Evolutionary conservation across 2,888 invertebrate genomes (phyloP).

Genomic region (Cantharis flavilabris): DNA sequence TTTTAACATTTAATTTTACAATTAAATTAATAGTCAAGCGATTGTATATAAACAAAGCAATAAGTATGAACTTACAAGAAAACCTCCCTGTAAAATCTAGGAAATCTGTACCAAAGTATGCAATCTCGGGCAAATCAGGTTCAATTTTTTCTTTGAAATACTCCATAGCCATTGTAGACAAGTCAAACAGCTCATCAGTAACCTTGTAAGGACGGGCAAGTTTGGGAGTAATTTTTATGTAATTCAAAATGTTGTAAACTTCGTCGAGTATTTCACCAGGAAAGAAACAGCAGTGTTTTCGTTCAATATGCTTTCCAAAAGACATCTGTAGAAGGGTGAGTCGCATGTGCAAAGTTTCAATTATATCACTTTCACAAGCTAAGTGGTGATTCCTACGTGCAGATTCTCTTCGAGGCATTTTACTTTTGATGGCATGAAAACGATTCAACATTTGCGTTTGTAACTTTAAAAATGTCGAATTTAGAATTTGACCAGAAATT

Average conservation of each 20-base stretch:
- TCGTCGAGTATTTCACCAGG: slow-evolving; percentile 94
- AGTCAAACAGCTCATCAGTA: slow-evolving; percentile 91
- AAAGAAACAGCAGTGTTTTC: slow-evolving; percentile 92
- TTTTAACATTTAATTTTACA: background rate
- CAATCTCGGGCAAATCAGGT: slow-evolving; percentile 85
- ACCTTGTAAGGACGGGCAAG: slow-evolving; percentile 88
- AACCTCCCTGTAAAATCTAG: slow-evolving; percentile 75
- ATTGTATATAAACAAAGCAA: background rate
- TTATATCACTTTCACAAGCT: slow-evolving; percentile 90
- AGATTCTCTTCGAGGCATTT: slow-evolving; percentile 90
- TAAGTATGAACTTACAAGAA: slow-evolving; percentile 61
- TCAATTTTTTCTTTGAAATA: slow-evolving; percentile 95
- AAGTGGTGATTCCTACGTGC: slow-evolving; percentile 88
- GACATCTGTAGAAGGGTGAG: slow-evolving; percentile 91
- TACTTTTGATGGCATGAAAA: slow-evolving; percentile 86
- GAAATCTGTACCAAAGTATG: slow-evolving; percentile 85
- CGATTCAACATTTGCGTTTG: slow-evolving; percentile 84
- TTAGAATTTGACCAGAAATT: slow-evolving; percentile 77
- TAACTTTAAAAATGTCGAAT: slow-evolving; percentile 82
- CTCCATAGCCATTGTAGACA: slow-evolving; percentile 97
- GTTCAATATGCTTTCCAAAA: slow-evolving; percentile 92
- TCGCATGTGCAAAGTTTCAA: slow-evolving; percentile 92
- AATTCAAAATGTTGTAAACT: slow-evolving; percentile 82
- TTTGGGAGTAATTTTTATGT: slow-evolving; percentile 81
- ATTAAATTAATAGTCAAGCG: background rate